phyloP scores from a whole-genome alignment of 2,113 vertebrate genomes.

The Glaucomys volans region DNA sequence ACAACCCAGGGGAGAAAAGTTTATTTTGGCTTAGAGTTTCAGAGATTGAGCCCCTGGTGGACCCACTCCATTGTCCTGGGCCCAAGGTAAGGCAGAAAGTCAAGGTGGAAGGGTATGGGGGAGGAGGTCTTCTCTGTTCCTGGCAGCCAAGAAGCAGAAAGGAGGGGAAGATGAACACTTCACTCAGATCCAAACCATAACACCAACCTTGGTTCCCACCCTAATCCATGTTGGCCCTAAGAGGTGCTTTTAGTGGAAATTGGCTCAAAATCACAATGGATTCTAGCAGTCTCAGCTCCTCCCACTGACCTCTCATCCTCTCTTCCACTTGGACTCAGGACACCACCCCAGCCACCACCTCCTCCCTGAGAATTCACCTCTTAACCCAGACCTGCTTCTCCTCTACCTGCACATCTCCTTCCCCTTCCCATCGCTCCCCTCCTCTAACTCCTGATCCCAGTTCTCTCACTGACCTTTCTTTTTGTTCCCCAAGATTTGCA shows the following conservation, averaged over 20 bases:
- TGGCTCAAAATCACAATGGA: background rate
- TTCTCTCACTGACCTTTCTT: background rate
- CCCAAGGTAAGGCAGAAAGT: no score
- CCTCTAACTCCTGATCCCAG: background rate
- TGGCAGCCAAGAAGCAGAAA: no score
- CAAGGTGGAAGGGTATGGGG: no score
- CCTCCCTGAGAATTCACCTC: background rate
- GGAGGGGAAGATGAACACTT: no score
- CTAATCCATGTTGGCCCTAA: constrained; percentile 35
- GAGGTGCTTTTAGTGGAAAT: constrained; percentile 60
- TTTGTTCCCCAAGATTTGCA: background rate
- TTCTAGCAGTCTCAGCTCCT: background rate
- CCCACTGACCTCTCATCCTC: constrained; percentile 29
- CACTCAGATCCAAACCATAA: no score
- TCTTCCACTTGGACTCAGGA: background rate
- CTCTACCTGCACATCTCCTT: background rate
- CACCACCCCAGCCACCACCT: background rate
- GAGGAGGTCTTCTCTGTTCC: no score
- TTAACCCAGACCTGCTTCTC: background rate
- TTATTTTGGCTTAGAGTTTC: no score
- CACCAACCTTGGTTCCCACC: background rate
- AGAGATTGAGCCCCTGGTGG: no score
- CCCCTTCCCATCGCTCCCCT: background rate
- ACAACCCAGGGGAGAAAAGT: no score
- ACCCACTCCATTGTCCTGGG: no score